Evolutionary conservation across 1,140 invertebrate species (phyloP).

Genomic region (Bombus haemorrhoidalis): DNA sequence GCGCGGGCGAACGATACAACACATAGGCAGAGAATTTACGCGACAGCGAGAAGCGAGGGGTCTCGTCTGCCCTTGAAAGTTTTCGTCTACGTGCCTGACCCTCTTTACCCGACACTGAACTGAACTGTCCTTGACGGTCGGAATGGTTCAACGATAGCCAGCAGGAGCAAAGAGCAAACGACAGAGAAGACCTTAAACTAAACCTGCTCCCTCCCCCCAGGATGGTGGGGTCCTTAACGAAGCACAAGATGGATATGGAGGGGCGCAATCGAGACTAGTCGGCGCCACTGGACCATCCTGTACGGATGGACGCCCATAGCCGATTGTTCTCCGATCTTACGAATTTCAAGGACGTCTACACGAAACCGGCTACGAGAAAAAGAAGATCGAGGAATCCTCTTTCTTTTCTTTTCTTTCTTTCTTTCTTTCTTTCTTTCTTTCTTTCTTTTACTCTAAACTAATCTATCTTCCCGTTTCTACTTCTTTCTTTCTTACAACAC

Average conservation of each 20-base stretch:
- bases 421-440: slow-evolving; percentile 7
- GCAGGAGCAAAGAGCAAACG: slow-evolving; percentile 35
- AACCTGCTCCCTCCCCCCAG: slow-evolving; percentile 25
- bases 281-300: slow-evolving; percentile 66
- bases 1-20: background rate
- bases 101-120: slow-evolving; percentile 62
- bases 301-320: slow-evolving; percentile 61
- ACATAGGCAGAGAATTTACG: slow-evolving; percentile 32
- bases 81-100: slow-evolving; percentile 68
- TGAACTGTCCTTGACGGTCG: slow-evolving; percentile 62
- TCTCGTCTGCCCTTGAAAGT: slow-evolving; percentile 64
- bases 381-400: slow-evolving; percentile 67
- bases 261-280: slow-evolving; percentile 62
- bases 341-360: slow-evolving; percentile 81
- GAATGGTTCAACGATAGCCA: slow-evolving; percentile 60
- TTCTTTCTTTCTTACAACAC: background rate
- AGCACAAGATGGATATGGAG: slow-evolving; percentile 35
- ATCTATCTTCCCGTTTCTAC: slow-evolving; percentile 39
- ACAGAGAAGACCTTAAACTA: slow-evolving; percentile 51
- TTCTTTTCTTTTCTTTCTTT: slow-evolving; percentile 28
- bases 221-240: slow-evolving; percentile 54
- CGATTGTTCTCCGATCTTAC: slow-evolving; percentile 79
- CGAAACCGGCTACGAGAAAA: slow-evolving; percentile 77
- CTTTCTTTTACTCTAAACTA: background rate
- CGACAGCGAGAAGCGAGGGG: slow-evolving; percentile 39